Evolutionary conservation across 2,113 vertebrate genomes (phyloP), one percentile per base, ranked within the genome.

Genomic region (Xenus cinereus): DNA sequence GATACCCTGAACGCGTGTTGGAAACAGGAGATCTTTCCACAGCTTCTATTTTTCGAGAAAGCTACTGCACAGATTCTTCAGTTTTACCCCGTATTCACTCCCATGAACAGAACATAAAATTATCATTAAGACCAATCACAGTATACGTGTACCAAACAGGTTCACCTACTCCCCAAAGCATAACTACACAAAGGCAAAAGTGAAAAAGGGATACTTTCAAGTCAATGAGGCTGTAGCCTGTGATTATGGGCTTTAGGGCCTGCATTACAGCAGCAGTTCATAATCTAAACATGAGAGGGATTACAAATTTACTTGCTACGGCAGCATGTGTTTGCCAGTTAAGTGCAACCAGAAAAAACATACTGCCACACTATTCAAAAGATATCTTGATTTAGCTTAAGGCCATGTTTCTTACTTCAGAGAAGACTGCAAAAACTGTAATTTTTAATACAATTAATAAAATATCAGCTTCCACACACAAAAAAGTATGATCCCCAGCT

Each of bases 331-430:
- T 91, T 89, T 89, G 77, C 93, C 83, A 93, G 89, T 97, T 95
- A 95, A 84, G 69, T 89, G 87, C 90, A 97, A 96, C 32, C 14
- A 79, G 82, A 93, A 94, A 75, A 97, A 96, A 54, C 56, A 33
- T 75, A 79, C 56, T 87, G 88, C 93, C 91, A 94, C 56, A 89
- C 92, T 90, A 78, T 84, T 93, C 88, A 96, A 89, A 96, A 90
- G 76, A 93, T 88, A 43, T 97, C 95, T 94, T 97, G 60, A 96
- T 97, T 93, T 96, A 97, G 90, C 93, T 97, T 85, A 84, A 88
- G 91, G 93, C 62, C 28, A 14, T 60, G 62, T 96, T 96, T 97
- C 92, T 96, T 82, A 80, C 60, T 64, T 88, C 78, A 26, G 45
- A 89, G 78, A 95, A 93, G 46, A 39, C 46, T 67, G 71, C 10